These are phyloP conservation scores for Lepidurus arcticus DNA, from an alignment of 1,140 invertebrate species.

Conservation along the genomic window DNA sequence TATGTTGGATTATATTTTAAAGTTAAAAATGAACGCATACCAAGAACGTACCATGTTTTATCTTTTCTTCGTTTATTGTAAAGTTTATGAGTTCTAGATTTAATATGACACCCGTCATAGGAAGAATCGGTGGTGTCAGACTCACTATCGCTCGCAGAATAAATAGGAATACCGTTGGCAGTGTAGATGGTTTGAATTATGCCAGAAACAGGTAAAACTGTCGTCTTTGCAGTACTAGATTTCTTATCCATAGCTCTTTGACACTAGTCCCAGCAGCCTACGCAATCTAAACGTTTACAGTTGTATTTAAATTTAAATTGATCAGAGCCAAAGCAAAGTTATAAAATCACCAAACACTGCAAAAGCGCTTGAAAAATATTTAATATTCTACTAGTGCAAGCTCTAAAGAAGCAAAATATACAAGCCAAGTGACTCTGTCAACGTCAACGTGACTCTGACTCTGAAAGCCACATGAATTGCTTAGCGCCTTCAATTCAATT, in stretches of 20 bases:
- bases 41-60: background rate
- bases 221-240: background rate
- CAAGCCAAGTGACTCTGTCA: background rate
- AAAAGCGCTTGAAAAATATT: too few relatives aligned
- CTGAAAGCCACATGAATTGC: too few relatives aligned
- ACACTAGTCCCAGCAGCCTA: background rate
- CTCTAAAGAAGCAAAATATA: background rate
- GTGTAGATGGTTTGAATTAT: background rate
- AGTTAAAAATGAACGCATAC: background rate
- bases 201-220: background rate
- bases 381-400: background rate
- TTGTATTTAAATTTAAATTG: background rate
- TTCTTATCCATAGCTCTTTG: background rate
- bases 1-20: background rate
- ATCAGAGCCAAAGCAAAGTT: background rate
- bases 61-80: constrained; percentile 3
- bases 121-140: background rate
- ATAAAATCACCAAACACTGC: too few relatives aligned
- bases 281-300: background rate
- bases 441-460: too few relatives aligned
- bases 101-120: background rate
- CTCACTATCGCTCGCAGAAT: background rate
- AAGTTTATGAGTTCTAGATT: background rate
- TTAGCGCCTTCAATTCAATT: too few relatives aligned
- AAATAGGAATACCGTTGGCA: background rate